Evolutionary conservation across 2,888 invertebrate genomes (phyloP), one percentile per base, ranked within the genome.

Genomic region (Acronicta leporina): DNA sequence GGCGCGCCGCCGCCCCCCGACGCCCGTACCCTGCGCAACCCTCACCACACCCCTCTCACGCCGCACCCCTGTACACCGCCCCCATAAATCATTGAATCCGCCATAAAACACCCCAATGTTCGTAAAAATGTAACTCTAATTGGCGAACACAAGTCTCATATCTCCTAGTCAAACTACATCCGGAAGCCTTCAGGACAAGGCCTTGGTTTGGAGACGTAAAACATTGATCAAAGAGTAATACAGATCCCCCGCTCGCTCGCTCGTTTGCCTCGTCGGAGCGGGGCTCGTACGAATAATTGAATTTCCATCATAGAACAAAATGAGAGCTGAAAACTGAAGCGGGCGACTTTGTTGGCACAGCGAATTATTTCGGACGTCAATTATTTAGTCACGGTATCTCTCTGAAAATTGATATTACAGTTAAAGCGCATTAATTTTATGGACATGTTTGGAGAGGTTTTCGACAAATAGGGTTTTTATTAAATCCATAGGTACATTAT

Each of bases 21-120:
- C 82, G 80, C 86, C 87, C 87, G 85, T 87, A 84, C 87, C 89
- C 87, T 86, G 90, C 91, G 91, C 89, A 88, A 86, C 90, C 91
- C 90, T 87, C 88, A 85, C 86, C 86, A 81, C 87, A 85, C 87
- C 84, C 83, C 82, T 84, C 84, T 77, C 83, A 76, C 84, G 77
- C 83, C 88, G 85, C 87, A 89, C 87, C 91, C 90, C 90, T 87
- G 83, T 87, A 91, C 88, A 86, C 90, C 94, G 92, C 92, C 92
- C 92, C 92, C 88, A 92, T 94, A 94, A 94, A 94, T 94, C 94
- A 94, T 94, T 89, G 93, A 94, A 94, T 93, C 89, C 88, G 89
- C 92, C 91, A 94, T 94, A 93, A 94, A 94, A 94, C 91, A 92
- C 89, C 89, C 92, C 89, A 88, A 92, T 91, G 89, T 92, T 90